A percentile compares a stretch with the other conserved stretches of the same genome.
Conservation (phyloP, 1,140 invertebrate species). For the Phymastichus coffea region DNA sequence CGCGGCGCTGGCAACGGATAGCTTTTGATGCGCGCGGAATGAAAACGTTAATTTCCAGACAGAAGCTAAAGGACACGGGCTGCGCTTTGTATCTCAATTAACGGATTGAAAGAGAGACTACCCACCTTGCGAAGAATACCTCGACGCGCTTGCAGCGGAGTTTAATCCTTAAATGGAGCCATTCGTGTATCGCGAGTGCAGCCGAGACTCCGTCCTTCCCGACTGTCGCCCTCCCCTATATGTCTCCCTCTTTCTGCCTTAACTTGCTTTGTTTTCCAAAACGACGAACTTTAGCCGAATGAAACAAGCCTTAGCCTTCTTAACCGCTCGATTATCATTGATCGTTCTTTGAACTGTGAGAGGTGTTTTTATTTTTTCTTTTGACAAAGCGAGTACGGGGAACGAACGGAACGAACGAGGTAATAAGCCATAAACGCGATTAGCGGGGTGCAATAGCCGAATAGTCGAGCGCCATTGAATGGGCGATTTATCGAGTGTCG, state of each 20-base stretch:
- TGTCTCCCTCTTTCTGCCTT: too few species aligned
- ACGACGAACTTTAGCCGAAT: conserved; percentile 19
- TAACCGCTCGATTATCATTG: conserved; percentile 8
- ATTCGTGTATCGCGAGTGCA: conserved; percentile 24
- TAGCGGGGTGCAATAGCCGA: too few species aligned
- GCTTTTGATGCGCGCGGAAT: too few species aligned
- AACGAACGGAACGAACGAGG: neutral
- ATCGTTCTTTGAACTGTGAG: neutral
- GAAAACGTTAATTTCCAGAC: too few species aligned
- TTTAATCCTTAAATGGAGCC: conserved; percentile 27
- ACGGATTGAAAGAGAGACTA: conserved; percentile 18
- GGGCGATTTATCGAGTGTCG: conserved; percentile 27
- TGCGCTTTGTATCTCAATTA: conserved; percentile 24
- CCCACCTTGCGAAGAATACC: conserved; percentile 17
- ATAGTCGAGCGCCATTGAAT: conserved; percentile 21
- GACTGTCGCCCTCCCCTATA: too few species aligned
- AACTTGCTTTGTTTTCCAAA: conserved; percentile 5
- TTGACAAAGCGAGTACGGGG: neutral
- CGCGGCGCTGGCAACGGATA: too few species aligned
- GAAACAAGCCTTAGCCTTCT: conserved; percentile 16
- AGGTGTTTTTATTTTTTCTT: neutral
- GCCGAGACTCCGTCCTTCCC: conserved; percentile 17
- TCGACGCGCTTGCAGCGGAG: neutral
- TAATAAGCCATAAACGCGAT: neutral
- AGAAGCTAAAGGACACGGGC: too few species aligned